Conservation (phyloP, 2,113 vertebrate genomes). For the Coptodon bakossiorum region DNA sequence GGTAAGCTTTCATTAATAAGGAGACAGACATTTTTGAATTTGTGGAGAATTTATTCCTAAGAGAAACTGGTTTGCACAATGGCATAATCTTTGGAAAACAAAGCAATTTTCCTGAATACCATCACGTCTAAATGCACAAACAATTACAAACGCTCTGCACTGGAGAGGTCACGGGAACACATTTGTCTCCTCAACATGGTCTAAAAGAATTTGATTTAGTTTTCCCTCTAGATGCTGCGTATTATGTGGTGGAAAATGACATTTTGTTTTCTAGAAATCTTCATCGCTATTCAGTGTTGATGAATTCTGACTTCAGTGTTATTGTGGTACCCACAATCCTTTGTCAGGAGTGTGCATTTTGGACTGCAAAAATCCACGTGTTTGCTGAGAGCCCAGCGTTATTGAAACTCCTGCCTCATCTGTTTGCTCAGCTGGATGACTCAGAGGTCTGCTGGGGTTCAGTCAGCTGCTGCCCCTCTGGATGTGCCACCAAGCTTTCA, state of each 20-base stretch:
- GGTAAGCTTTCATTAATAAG: neutral
- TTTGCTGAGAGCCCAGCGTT: constrained; percentile 19
- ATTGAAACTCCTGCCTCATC: constrained; percentile 7
- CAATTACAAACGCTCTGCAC: neutral
- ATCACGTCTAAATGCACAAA: neutral
- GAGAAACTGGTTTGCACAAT: neutral
- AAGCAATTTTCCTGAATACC: neutral
- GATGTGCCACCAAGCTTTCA: constrained; percentile 3
- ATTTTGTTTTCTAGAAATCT: neutral
- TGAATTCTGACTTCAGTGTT: neutral
- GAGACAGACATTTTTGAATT: neutral
- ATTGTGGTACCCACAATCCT: neutral
- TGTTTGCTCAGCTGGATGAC: constrained; percentile 60
- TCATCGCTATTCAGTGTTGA: neutral
- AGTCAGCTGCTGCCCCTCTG: constrained; percentile 15
- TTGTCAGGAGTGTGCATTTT: neutral
- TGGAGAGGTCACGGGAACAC: neutral
- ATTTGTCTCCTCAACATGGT: neutral
- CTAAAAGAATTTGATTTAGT: neutral
- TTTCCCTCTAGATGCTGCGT: neutral
- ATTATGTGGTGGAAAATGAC: neutral
- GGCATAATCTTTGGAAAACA: neutral
- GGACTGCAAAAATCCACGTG: neutral
- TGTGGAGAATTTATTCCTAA: neutral
- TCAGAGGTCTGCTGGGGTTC: constrained; percentile 3